Evolutionary conservation across 2,113 vertebrate species (phyloP).

Genomic region (Forbesichthys papilliferus): DNA sequence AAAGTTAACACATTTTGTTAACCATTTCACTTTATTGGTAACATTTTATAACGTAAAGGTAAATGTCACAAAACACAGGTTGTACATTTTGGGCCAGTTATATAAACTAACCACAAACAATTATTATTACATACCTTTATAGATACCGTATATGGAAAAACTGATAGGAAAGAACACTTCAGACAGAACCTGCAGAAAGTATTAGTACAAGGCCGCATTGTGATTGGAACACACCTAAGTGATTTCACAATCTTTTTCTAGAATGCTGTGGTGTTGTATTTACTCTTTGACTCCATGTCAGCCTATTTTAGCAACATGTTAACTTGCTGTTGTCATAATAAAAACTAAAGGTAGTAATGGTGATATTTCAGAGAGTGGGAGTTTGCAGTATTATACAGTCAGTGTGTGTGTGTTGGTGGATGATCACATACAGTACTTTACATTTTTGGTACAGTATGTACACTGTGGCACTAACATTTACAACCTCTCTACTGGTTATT

Average conservation of each 20-base stretch:
- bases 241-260: not conserved
- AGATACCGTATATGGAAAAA: no score
- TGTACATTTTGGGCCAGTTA: no score
- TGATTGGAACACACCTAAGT: slow-evolving; percentile 10
- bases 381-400: not conserved
- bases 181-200: no score
- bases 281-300: not conserved
- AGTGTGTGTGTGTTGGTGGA: not conserved
- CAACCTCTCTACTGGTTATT: not conserved
- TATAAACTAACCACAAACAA: no score
- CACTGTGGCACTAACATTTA: not conserved
- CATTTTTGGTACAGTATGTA: not conserved
- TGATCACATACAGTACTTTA: not conserved
- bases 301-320: not conserved
- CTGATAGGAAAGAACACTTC: no score
- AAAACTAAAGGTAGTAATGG: not conserved
- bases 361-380: not conserved
- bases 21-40: no score
- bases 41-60: no score
- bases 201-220: not conserved
- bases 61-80: no score
- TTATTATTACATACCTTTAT: no score
- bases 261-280: not conserved
- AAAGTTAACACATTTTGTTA: no score
- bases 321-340: slow-evolving; percentile 17